Evolutionary conservation across 1,140 invertebrate genomes (phyloP).

Genomic region (Bombus cullumanus): DNA sequence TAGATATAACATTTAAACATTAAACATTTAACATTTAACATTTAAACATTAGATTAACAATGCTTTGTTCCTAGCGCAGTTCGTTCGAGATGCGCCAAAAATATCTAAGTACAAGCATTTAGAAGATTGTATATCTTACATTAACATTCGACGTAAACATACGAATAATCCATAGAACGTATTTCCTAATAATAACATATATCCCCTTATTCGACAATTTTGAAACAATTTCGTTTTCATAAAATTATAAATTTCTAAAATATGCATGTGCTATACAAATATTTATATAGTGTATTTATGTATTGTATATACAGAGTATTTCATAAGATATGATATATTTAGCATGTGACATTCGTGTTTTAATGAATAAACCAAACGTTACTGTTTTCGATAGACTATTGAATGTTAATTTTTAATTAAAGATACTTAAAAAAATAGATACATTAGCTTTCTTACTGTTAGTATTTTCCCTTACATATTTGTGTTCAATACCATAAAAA

Average conservation of each 20-base stretch:
- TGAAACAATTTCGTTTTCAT: conserved; percentile 15
- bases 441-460: not conserved
- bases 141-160: conserved; percentile 21
- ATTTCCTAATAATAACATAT: conserved; percentile 16
- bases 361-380: not conserved
- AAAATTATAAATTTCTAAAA: conserved; percentile 30
- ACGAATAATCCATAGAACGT: conserved; percentile 20
- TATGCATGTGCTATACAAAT: conserved; percentile 29
- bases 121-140: conserved; percentile 23
- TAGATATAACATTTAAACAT: conserved; percentile 44
- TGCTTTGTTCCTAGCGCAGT: conserved; percentile 20
- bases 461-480: not conserved
- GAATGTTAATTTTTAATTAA: conserved; percentile 13
- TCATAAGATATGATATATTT: conserved; percentile 19
- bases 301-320: conserved; percentile 24
- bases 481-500: not conserved
- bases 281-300: conserved; percentile 30
- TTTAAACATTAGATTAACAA: conserved; percentile 45
- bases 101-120: conserved; percentile 43
- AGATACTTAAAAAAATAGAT: not conserved
- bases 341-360: not conserved
- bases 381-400: conserved; percentile 11
- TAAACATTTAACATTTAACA: too few relatives aligned
- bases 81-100: conserved; percentile 28
- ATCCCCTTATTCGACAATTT: not conserved